A percentile compares a stretch with the other conserved stretches of the same genome.
These are phyloP conservation scores for Desoria tigrina DNA, from an alignment of 2,888 invertebrate species.

Conservation along the genomic window DNA sequence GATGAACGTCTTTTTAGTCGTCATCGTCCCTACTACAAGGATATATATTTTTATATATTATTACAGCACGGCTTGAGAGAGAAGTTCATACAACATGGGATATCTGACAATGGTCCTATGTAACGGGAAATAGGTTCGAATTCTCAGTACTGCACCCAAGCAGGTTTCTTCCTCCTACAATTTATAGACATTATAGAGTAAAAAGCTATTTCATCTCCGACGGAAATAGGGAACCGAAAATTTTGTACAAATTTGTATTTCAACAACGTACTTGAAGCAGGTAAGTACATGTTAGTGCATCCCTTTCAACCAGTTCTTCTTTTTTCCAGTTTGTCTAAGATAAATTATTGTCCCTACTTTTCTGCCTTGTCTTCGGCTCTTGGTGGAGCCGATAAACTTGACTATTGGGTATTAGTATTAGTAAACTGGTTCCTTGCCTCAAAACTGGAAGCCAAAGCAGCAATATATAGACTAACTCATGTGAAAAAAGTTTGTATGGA, in stretches of 20 bases:
- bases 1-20: slow-evolving; percentile 16
- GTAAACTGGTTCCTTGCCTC: too few relatives aligned
- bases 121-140: too few relatives aligned
- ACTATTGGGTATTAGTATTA: too few relatives aligned
- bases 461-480: slow-evolving; percentile 8
- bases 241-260: slow-evolving; percentile 7
- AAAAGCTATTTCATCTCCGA: slow-evolving; percentile 10
- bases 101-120: too few relatives aligned
- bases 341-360: not conserved
- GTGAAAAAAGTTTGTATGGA: not conserved
- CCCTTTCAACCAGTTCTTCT: slow-evolving; percentile 8
- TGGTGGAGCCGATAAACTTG: too few relatives aligned
- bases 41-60: not conserved
- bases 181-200: not conserved
- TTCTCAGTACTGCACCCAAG: not conserved
- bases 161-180: not conserved
- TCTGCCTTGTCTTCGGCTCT: not conserved
- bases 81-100: too few relatives aligned
- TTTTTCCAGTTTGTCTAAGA: not conserved
- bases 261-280: slow-evolving; percentile 2
- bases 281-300: slow-evolving; percentile 12
- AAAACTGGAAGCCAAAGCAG: too few relatives aligned
- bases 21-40: not conserved
- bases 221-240: not conserved
- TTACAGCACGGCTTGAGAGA: too few relatives aligned